Conservation (phyloP, 2,888 invertebrate genomes). For the Phalera bucephala region DNA sequence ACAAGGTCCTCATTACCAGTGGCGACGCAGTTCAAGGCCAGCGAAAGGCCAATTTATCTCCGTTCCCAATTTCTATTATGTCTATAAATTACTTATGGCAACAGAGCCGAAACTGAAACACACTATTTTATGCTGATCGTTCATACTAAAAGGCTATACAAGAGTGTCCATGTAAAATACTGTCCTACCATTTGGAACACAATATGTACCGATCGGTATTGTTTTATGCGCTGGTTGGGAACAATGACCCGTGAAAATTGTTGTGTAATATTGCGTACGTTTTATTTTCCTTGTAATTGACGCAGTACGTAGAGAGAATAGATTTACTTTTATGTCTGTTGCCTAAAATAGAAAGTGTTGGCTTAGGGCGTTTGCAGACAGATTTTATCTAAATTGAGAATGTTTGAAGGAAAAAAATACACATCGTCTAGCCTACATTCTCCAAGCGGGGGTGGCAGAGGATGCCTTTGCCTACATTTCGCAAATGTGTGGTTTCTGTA, state of each 20-base stretch:
- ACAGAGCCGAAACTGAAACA: slow-evolving; percentile 25
- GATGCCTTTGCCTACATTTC: no score
- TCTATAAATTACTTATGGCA: slow-evolving; percentile 58
- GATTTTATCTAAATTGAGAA: no score
- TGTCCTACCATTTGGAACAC: slow-evolving; percentile 6
- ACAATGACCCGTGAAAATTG: background rate
- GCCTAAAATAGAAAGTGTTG: background rate
- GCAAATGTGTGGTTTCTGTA: no score
- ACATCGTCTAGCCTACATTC: no score
- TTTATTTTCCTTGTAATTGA: slow-evolving; percentile 4
- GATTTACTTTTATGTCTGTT: background rate
- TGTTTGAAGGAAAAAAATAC: no score
- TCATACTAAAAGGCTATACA: slow-evolving; percentile 10
- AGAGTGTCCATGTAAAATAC: slow-evolving; percentile 13
- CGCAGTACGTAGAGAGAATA: background rate
- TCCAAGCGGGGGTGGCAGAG: no score
- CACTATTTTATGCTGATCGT: slow-evolving; percentile 21
- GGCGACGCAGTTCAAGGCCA: slow-evolving; percentile 34
- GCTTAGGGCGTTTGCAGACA: background rate
- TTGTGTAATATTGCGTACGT: background rate
- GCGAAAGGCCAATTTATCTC: slow-evolving; percentile 54
- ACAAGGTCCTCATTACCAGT: slow-evolving; percentile 39
- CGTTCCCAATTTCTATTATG: slow-evolving; percentile 51
- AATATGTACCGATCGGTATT: slow-evolving; percentile 4
- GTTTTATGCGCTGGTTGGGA: background rate